Evolutionary conservation across 1,140 invertebrate species (phyloP).

Genomic region (Drosophila gunungcola): DNA sequence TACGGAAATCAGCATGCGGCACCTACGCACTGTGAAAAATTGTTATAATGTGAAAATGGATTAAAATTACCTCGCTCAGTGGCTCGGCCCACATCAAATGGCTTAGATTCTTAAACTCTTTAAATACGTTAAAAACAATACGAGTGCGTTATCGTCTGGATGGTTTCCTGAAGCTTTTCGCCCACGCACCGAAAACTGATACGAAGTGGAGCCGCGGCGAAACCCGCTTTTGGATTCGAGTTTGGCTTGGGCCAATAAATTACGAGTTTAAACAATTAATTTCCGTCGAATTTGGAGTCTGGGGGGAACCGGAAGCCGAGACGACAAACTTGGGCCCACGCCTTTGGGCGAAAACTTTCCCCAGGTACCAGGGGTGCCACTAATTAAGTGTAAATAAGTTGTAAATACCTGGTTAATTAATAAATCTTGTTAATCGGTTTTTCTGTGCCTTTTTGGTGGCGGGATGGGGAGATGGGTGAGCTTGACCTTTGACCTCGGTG

Average conservation of each 20-base stretch:
- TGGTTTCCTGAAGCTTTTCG: slow-evolving; percentile 55
- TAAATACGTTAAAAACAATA: slow-evolving; percentile 45
- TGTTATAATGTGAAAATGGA: slow-evolving; percentile 28
- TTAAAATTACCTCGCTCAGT: slow-evolving; percentile 11
- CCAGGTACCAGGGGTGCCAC: slow-evolving; percentile 58
- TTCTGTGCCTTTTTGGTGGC: neutral
- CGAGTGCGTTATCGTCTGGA: slow-evolving; percentile 46
- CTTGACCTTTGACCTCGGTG: slow-evolving; percentile 63
- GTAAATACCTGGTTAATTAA: slow-evolving; percentile 72
- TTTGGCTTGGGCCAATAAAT: slow-evolving; percentile 70
- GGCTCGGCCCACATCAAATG: slow-evolving; percentile 22
- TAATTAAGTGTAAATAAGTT: slow-evolving; percentile 83
- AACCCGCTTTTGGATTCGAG: slow-evolving; percentile 31
- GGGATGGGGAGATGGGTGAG: slow-evolving; percentile 4
- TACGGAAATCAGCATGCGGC: slow-evolving; percentile 26
- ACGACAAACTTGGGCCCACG: slow-evolving; percentile 54
- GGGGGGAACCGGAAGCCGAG: slow-evolving; percentile 41
- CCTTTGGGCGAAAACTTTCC: slow-evolving; percentile 44
- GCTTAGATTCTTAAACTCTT: slow-evolving; percentile 52
- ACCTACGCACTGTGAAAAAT: slow-evolving; percentile 36
- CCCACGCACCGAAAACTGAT: slow-evolving; percentile 44
- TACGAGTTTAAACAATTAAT: slow-evolving; percentile 75
- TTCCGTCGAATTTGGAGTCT: slow-evolving; percentile 49
- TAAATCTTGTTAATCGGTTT: slow-evolving; percentile 69
- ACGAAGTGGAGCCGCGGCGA: slow-evolving; percentile 1